phyloP scores from a whole-genome alignment of 1,140 invertebrate genomes.

The Heliconius hewitsoni region DNA sequence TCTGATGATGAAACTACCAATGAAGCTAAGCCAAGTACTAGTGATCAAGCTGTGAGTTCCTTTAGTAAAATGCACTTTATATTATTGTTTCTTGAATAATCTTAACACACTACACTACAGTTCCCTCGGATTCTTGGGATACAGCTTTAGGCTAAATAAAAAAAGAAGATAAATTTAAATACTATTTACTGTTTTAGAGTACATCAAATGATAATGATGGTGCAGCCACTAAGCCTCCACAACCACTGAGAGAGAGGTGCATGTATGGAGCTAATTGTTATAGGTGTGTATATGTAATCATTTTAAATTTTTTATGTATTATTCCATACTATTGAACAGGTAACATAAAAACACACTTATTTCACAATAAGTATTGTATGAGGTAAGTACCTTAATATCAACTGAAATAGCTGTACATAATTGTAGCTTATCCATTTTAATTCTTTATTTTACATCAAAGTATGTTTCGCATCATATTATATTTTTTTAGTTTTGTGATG shows the following conservation, averaged over 20 bases:
- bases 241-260: slow-evolving; percentile 57
- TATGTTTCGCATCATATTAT: too few relatives aligned
- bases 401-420: too few relatives aligned
- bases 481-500: too few relatives aligned
- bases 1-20: slow-evolving; percentile 17
- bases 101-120: too few relatives aligned
- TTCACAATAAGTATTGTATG: too few relatives aligned
- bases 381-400: too few relatives aligned
- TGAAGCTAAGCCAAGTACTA: neutral
- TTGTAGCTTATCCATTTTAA: too few relatives aligned
- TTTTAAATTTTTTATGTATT: neutral
- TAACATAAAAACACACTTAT: too few relatives aligned
- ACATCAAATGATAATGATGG: slow-evolving; percentile 19
- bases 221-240: slow-evolving; percentile 17
- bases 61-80: neutral
- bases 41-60: slow-evolving; percentile 17
- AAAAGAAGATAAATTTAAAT: neutral
- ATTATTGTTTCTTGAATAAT: too few relatives aligned
- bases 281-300: slow-evolving; percentile 46
- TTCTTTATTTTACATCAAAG: too few relatives aligned
- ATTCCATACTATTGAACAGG: neutral
- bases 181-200: slow-evolving; percentile 2
- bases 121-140: too few relatives aligned
- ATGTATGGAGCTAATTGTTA: slow-evolving; percentile 72
- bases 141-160: neutral